These are phyloP conservation scores for Leucozona laternaria DNA, from an alignment of 2,888 invertebrate species.

Conservation along the genomic window DNA sequence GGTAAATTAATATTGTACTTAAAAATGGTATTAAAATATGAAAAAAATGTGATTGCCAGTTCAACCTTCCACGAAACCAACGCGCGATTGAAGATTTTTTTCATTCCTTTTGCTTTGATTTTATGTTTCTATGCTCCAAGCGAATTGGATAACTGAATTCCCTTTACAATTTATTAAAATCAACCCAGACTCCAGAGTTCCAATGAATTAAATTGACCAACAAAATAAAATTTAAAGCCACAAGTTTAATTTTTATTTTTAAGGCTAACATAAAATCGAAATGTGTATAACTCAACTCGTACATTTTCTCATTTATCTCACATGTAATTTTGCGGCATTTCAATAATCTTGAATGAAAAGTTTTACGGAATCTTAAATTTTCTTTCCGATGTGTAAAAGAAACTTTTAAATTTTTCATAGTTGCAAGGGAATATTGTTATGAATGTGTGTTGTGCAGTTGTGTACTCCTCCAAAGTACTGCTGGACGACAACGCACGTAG, in stretches of 20 bases:
- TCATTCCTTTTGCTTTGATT: conserved; percentile 24
- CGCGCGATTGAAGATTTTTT: conserved; percentile 57
- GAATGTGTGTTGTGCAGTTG: not conserved
- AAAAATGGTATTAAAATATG: not conserved
- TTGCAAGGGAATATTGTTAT: not conserved
- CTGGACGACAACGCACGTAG: not conserved
- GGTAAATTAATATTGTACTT: conserved; percentile 51
- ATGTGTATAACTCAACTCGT: not conserved
- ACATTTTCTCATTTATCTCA: not conserved
- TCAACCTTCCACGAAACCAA: conserved; percentile 48
- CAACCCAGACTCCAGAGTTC: not conserved
- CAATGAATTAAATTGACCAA: not conserved
- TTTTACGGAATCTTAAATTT: conserved; percentile 19
- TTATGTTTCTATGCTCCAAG: conserved; percentile 36
- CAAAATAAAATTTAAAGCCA: not conserved
- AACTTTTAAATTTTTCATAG: conserved; percentile 29
- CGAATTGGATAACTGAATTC: conserved; percentile 17
- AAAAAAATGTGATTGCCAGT: conserved; percentile 25
- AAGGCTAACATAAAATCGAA: not conserved
- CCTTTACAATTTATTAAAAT: not conserved
- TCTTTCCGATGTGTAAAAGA: not conserved
- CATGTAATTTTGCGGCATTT: conserved; percentile 65
- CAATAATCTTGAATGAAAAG: conserved; percentile 69
- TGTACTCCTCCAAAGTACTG: not conserved
- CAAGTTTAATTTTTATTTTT: not conserved